Base-by-base conservation (phyloP, 2,797 vertebrate species). In the Serranus cabrilla region DNA sequence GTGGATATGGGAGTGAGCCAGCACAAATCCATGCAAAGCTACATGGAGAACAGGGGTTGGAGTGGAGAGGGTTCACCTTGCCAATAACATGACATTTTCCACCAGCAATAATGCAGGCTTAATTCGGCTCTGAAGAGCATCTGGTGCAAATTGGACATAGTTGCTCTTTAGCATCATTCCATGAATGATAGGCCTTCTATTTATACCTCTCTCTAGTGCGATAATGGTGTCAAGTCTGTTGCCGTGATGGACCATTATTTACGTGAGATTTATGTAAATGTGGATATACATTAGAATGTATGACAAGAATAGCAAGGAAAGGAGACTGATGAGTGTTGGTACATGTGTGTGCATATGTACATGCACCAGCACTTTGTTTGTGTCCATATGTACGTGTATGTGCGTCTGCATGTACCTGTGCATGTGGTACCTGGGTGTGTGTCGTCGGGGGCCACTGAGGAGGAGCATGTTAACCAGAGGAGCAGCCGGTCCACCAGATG, bases 401-500 rank as follows among this genome's bases (percentile, higher is more conserved):
- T 66, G 59, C 14, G 27, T 58, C 18, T 62, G 71, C 47, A 39
- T 84, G 79, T 71, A 46, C 73, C 71, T 67, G 87, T 80, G 79
- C 75, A 59, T 78, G 90, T 82, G 80, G 72, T 84, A 67, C 82
- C 71, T 77, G 64, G 79, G 72, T 85, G 80, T 89, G 88, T 90
- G 87, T 87, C 67, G 47, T 85, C 34, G 57, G 85, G 90, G 93
- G 92, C 93, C 88, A 84, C 90, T 88, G 89, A 94, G 89, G 92
- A 93, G 86, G 89, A 87, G 91, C 87, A 89, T 96, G 94, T 95
- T 94, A 95, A 95, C 93, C 93, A 94, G 91, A 93, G 89, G 87
- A 94, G 89, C 94, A 95, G 95, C 94, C 91, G 92, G 92, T 92
- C 86, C 87, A 91, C 90, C 94, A 95, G 94, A 95, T 95, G 95